Evolutionary conservation across 2,888 invertebrate species (phyloP), one percentile per base, ranked within the genome.

Genomic region (Neelides folsomi): DNA sequence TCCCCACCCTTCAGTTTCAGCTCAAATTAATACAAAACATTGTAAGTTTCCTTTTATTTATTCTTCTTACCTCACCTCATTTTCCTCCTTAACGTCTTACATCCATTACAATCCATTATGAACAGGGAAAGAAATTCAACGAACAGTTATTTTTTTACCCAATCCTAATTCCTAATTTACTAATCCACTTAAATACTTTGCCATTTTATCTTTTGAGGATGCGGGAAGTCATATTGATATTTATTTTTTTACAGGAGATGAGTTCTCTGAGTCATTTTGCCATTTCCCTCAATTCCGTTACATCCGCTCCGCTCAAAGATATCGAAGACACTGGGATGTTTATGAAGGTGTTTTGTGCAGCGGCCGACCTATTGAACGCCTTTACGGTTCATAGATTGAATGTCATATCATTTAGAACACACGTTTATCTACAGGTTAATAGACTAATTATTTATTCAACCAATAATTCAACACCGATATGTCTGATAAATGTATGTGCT

Each of bases 371-470:
- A 3, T 35, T 64, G 42, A 64, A 60, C 52, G 58, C 62, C 8
- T 56, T 64, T 35, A 53, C 53, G 10, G 41, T 60, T 34, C 59
- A 62, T 51, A 49, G 64, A 2, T 37, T 58, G 16, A 62, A 64
- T 53, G 62, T 64, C 12, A n/a, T 64, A 9, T 53, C 59, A 7
- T 64, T 59, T 35, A 53, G 62, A 10, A 59, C 60, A 9, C 64
- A 62, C 40, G 47, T 64, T 37, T 53, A 54, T 37, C 39, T 64
- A 18, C 64, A 64, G 57, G 63, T 61, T 49, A 51, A 37, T 10
- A 13, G 19, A 15, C 34, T 13, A 44, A 20, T 36, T 15, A n/a
- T 20, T 27, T 39, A 16, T 13, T 15, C 13, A 13, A 39, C 13
- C 8, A 39, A 39, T 16, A 39, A 39, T 39, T 39, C 39, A 3